phyloP scores from a whole-genome alignment of 2,888 invertebrate genomes.

The Chesias legatella region DNA sequence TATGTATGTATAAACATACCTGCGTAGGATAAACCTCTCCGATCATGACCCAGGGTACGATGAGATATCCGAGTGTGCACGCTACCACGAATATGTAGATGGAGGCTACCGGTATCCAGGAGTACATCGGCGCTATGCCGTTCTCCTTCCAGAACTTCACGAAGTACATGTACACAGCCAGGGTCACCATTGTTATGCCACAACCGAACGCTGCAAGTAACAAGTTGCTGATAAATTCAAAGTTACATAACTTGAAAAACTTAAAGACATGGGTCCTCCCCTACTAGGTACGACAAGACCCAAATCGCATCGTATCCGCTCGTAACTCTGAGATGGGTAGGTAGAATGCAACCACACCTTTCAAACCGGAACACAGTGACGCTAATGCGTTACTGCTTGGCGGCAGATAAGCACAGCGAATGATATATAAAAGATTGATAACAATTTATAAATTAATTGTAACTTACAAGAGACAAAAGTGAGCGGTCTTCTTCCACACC shows the following conservation, averaged over 20 bases:
- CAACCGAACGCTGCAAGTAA: slow-evolving; percentile 76
- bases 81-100: slow-evolving; percentile 82
- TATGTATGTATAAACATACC: slow-evolving; percentile 42
- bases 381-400: no score
- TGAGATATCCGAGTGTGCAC: slow-evolving; percentile 84
- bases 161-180: slow-evolving; percentile 82
- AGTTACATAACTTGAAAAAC: no score
- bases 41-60: slow-evolving; percentile 87
- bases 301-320: no score
- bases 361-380: no score
- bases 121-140: slow-evolving; percentile 52
- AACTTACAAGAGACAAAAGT: slow-evolving; percentile 82
- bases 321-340: no score
- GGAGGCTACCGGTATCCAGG: slow-evolving; percentile 83
- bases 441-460: neutral
- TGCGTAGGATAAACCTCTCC: slow-evolving; percentile 87
- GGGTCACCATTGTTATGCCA: slow-evolving; percentile 81
- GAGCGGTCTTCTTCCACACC: slow-evolving; percentile 81
- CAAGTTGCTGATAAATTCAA: no score
- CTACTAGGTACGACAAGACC: no score
- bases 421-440: no score
- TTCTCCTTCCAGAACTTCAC: slow-evolving; percentile 73
- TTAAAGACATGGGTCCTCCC: no score
- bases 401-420: no score
- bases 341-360: no score